Percentiles rank a stretch among this genome's conserved stretches.
phyloP scores from a whole-genome alignment of 2,888 invertebrate species.

The Flabesymbios commensalis region DNA sequence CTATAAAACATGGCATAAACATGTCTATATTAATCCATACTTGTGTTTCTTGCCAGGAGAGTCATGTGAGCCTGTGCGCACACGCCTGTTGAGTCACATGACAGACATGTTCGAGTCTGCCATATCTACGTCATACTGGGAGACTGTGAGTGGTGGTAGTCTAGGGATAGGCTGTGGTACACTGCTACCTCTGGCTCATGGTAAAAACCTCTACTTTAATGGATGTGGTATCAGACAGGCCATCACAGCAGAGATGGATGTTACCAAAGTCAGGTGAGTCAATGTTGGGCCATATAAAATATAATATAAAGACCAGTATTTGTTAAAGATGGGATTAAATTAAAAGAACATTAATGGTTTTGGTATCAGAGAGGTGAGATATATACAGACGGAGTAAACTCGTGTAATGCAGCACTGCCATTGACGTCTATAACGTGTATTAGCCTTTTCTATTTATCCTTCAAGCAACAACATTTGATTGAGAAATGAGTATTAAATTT shows the following conservation, averaged over 20 bases:
- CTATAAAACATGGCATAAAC: background rate
- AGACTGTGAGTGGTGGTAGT: conserved; percentile 55
- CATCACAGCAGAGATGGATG: conserved; percentile 57
- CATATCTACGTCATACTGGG: conserved; percentile 52
- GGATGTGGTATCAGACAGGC: conserved; percentile 60
- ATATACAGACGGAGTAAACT: too few species aligned
- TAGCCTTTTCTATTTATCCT: too few species aligned
- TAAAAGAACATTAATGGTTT: too few species aligned
- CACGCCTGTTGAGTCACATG: conserved; percentile 40
- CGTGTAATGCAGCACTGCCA: too few species aligned
- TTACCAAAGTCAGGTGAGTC: conserved; percentile 54
- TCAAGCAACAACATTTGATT: too few species aligned
- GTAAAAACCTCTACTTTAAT: conserved; percentile 62
- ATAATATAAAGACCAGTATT: too few species aligned
- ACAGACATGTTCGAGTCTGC: conserved; percentile 59
- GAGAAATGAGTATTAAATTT: too few species aligned
- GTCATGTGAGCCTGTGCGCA: conserved; percentile 39
- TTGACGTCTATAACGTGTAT: too few species aligned
- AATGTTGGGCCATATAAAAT: background rate
- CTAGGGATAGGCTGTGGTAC: conserved; percentile 61
- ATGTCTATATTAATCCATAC: too few species aligned
- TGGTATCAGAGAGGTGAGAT: too few species aligned
- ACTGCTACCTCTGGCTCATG: conserved; percentile 59
- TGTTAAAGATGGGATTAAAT: too few species aligned
- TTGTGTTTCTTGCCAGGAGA: conserved; percentile 17